Evolutionary conservation across 2,888 invertebrate species (phyloP), one percentile per base, ranked within the genome.

Genomic region (Neoscelio sp.): DNA sequence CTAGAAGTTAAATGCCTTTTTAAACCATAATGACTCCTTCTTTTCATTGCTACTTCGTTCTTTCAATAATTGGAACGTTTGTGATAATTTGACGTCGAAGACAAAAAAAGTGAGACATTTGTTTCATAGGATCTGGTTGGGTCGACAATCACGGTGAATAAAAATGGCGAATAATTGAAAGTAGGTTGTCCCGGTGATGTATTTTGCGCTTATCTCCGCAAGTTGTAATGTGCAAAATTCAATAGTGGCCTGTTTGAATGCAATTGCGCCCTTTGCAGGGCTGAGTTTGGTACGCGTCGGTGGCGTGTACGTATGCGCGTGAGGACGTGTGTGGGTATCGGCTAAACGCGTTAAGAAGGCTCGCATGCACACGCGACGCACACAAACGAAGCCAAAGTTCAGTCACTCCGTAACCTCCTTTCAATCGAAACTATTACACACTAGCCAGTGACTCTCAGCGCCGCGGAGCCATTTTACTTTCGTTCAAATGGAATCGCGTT

Each of bases 341-440:
- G 70, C 60, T 52, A 65, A 77, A 71, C 74, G 68, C 80, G 68
- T 78, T 78, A 65, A 81, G 70, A 48, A 81, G 68, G 62, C 54
- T 67, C 75, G 77, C 75, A 74, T 80, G 60, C 77, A 77, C 80
- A 67, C 68, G 65, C 74, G 76, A 81, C 84, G 84, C 86, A 87
- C 86, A 88, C 88, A 67, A 83, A 71, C 82, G 71, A 81, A 84
- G 82, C 81, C 86, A 90, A 88, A 89, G 90, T 90, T 90, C 90
- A 90, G 86, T 90, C 90, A 90, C 90, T 90, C 87, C 87, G 88
- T 90, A 90, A 89, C 90, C 90, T 90, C 90, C 90, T 90, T 90
- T 89, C 90, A 85, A 90, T 90, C 89, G 89, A 90, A 90, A 90
- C 89, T 90, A 90, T 90, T 90, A 90, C 89, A 89, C 89, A 88